Evolutionary conservation across 1,140 invertebrate species (phyloP), one percentile per base, ranked within the genome.

Genomic region (Drosophila novamexicana): DNA sequence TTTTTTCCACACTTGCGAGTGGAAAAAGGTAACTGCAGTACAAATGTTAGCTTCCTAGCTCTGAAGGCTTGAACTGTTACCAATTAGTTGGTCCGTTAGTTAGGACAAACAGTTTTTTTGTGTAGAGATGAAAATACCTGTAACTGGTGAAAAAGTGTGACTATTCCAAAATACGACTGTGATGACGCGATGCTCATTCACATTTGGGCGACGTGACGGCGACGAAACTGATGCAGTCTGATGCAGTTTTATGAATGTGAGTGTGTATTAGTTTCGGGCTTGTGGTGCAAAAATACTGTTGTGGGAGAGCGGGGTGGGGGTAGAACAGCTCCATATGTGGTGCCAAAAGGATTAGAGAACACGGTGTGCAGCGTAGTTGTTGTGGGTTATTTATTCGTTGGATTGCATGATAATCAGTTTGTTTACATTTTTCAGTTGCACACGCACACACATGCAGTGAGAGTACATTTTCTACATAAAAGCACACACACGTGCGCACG

Each of bases 401-500:
- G 76, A 79, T 89, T 85, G 81, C 81, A 86, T 91, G 89, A 91
- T 91, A 91, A 91, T 91, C 89, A 91, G 88, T 91, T 91, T 91
- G 89, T 91, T 91, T 91, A 91, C 89, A 91, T 91, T 91, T 90
- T 91, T 91, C 82, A 91, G 83, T 85, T 82, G 80, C 75, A 76
- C 71, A 79, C 79, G 63, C 16, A 61, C 18, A 71, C 18, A 70
- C 18, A 57, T 50, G 57, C 44, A 44, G 54, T 58, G 70, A 73
- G 71, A 79, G 79, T 65, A 72, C 59, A 83, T 79, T 79, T 73
- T 74, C 62, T 49, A 9, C 45, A 39, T 18, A 52, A 29, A 8
- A 36, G 32, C 56, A 45, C 1, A 32, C 10, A n/a, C 2, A 50
- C 59, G 14, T 52, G 56, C 37, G n/a, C n/a, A 53, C 42, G 22